Conservation (phyloP, 2,888 invertebrate genomes). For the Thereva unica region DNA sequence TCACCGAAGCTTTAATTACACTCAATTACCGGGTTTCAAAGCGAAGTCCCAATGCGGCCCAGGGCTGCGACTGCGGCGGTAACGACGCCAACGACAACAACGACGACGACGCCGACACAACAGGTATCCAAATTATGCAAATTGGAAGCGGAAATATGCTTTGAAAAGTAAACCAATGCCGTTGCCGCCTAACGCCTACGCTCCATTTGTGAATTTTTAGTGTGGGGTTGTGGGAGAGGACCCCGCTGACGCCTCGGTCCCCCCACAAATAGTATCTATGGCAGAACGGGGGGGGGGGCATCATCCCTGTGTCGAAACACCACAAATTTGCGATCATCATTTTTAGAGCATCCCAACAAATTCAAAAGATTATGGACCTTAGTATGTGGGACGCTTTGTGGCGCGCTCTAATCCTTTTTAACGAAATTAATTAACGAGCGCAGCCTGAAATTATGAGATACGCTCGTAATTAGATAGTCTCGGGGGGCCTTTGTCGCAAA, state of each 20-base stretch:
- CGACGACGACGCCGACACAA: slow-evolving; percentile 44
- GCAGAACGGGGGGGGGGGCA: neutral
- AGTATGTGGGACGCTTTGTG: slow-evolving; percentile 10
- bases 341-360: slow-evolving; percentile 24
- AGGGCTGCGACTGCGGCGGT: slow-evolving; percentile 46
- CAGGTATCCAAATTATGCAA: slow-evolving; percentile 53
- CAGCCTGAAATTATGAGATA: slow-evolving; percentile 40
- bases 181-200: slow-evolving; percentile 6
- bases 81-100: neutral
- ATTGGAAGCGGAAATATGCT: slow-evolving; percentile 56
- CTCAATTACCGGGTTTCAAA: slow-evolving; percentile 55
- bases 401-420: slow-evolving; percentile 39
- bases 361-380: slow-evolving; percentile 36
- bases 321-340: slow-evolving; percentile 27
- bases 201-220: slow-evolving; percentile 8
- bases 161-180: slow-evolving; percentile 37
- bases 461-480: slow-evolving; percentile 11
- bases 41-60: slow-evolving; percentile 47
- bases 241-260: neutral
- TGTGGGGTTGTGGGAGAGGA: slow-evolving; percentile 1
- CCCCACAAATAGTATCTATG: neutral
- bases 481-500: no score
- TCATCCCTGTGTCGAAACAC: neutral
- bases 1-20: slow-evolving; percentile 55
- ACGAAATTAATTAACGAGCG: slow-evolving; percentile 39